phyloP scores from a whole-genome alignment of 2,113 vertebrate species.

The Caranx ignobilis region DNA sequence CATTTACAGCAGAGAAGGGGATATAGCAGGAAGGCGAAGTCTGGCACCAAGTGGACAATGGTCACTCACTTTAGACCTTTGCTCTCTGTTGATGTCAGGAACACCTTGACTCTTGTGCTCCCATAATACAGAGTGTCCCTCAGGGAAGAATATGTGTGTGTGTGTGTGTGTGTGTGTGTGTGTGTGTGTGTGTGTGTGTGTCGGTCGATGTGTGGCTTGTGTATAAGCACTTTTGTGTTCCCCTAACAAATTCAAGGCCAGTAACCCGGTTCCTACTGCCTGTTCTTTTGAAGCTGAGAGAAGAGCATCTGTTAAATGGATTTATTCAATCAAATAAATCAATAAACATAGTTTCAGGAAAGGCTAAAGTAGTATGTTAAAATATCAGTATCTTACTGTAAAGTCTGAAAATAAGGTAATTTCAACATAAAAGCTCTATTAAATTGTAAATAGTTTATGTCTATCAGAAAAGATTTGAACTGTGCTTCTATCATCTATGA shows the following conservation, averaged over 20 bases:
- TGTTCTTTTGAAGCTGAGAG: constrained; percentile 3
- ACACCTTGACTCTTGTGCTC: constrained; percentile 67
- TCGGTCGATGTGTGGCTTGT: constrained; percentile 24
- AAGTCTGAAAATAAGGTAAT: too few relatives aligned
- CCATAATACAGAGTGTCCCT: constrained; percentile 47
- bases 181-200: background rate
- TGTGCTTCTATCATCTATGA: too few relatives aligned
- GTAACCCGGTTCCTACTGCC: constrained; percentile 13
- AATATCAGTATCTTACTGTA: too few relatives aligned
- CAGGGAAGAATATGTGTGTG: background rate
- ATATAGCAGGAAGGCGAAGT: background rate
- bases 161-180: background rate
- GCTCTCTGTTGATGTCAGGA: constrained; percentile 55
- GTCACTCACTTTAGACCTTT: constrained; percentile 60
- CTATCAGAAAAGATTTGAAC: too few relatives aligned
- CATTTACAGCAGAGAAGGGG: background rate
- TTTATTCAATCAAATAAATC: background rate
- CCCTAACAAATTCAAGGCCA: constrained; percentile 47
- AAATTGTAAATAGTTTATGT: too few relatives aligned
- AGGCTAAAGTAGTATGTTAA: background rate
- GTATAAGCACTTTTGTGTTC: constrained; percentile 59
- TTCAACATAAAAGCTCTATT: too few relatives aligned
- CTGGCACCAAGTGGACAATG: constrained; percentile 21
- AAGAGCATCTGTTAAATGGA: background rate
- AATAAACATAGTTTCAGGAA: background rate